Percentiles rank a stretch among this genome's conserved stretches.
Conservation (phyloP, 2,888 invertebrate genomes). For the Pimpla rufipes region DNA sequence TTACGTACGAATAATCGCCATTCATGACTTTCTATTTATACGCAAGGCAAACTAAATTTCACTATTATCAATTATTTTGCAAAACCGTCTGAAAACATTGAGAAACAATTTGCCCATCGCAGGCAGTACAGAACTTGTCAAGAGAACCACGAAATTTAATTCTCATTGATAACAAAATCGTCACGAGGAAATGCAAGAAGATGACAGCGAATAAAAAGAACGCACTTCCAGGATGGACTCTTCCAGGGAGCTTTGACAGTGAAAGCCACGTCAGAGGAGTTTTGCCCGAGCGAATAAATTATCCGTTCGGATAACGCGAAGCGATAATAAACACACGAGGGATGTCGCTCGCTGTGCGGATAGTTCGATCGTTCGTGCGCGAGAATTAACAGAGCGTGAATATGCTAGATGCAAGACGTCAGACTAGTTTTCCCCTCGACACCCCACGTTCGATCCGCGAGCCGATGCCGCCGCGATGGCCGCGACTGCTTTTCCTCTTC, state of each 20-base stretch:
- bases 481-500: constrained; percentile 28
- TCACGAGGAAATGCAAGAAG: too few species aligned
- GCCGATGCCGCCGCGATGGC: background rate
- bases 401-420: constrained; percentile 21
- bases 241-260: constrained; percentile 40
- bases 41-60: too few species aligned
- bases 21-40: too few species aligned
- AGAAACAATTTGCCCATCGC: too few species aligned
- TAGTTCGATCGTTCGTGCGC: constrained; percentile 47
- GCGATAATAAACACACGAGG: constrained; percentile 33
- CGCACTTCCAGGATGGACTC: background rate
- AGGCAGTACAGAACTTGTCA: background rate
- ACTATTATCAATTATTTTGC: too few species aligned
- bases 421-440: constrained; percentile 10
- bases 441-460: background rate
- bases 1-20: too few species aligned
- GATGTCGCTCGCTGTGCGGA: constrained; percentile 39
- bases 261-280: constrained; percentile 47
- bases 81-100: too few species aligned
- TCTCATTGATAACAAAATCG: background rate
- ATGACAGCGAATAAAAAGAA: constrained; percentile 7
- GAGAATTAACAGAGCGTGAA: constrained; percentile 65
- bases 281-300: constrained; percentile 55
- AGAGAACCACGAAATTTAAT: background rate
- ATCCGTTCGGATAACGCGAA: constrained; percentile 37